Conservation (phyloP, 2,113 vertebrate species). For the Neomonachus schauinslandi region DNA sequence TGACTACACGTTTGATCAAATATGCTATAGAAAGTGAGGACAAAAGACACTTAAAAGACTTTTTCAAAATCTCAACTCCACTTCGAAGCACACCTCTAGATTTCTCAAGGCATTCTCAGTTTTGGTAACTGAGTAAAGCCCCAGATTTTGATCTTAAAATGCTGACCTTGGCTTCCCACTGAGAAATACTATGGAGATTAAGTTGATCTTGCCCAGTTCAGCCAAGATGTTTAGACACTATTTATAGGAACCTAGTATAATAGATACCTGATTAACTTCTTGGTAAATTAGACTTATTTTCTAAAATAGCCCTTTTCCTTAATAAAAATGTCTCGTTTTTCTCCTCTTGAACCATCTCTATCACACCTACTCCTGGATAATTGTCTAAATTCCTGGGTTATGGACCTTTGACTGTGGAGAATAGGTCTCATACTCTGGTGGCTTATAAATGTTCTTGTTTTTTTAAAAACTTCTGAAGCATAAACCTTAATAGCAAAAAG, state of each 20-base stretch:
- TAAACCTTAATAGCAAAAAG: background rate
- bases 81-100: background rate
- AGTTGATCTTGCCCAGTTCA: background rate
- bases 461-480: background rate
- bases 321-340: background rate
- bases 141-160: constrained; percentile 17
- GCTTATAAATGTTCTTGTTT: background rate
- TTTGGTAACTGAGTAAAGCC: background rate
- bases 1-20: background rate
- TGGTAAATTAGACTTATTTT: constrained; percentile 1
- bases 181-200: background rate
- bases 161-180: background rate
- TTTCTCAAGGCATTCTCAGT: background rate
- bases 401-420: background rate
- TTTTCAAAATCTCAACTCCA: background rate
- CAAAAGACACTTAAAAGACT: background rate
- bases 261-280: background rate
- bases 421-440: background rate
- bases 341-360: background rate
- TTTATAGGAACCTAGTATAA: background rate
- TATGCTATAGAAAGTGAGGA: background rate
- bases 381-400: background rate
- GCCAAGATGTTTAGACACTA: background rate
- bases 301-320: background rate
- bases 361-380: background rate